Conservation (phyloP, 2,888 invertebrate species). For the Pyrgus malvae region DNA sequence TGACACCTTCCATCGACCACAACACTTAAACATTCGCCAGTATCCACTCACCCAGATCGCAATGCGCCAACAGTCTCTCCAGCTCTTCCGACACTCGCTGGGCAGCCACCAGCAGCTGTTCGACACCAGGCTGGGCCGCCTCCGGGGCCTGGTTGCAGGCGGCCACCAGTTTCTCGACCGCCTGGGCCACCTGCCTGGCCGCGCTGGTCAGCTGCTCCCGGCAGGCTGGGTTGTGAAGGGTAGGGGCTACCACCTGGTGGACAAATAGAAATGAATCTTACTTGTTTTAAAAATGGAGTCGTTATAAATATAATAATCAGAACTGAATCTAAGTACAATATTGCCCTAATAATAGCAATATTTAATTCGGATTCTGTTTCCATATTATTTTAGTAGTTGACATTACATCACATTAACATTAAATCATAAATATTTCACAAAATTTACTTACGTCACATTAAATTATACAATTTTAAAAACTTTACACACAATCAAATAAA, state of each 20-base stretch:
- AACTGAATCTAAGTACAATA: too few relatives aligned
- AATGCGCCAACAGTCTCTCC: conserved; percentile 94
- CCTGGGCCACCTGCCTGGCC: conserved; percentile 94
- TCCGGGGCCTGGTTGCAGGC: conserved; percentile 82
- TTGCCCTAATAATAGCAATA: too few relatives aligned
- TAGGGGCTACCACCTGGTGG: conserved; percentile 90
- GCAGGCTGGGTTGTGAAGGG: conserved; percentile 89
- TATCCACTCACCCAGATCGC: conserved; percentile 84
- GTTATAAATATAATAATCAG: too few relatives aligned
- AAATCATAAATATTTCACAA: too few relatives aligned
- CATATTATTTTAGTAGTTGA: too few relatives aligned
- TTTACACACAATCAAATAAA: too few relatives aligned
- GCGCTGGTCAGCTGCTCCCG: conserved; percentile 96
- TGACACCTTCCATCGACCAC: neutral
- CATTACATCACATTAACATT: too few relatives aligned
- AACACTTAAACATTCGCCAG: neutral
- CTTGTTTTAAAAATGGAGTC: too few relatives aligned
- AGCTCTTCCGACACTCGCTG: conserved; percentile 93
- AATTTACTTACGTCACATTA: too few relatives aligned
- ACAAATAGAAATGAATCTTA: neutral
- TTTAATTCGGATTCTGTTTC: too few relatives aligned
- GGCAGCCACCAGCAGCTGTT: conserved; percentile 92
- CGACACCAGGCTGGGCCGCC: conserved; percentile 84
- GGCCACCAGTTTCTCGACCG: conserved; percentile 93
- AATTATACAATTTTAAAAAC: too few relatives aligned